These are phyloP conservation scores for Stenotaenia linearis DNA, from an alignment of 2,888 invertebrate genomes.

Conservation along the genomic window DNA sequence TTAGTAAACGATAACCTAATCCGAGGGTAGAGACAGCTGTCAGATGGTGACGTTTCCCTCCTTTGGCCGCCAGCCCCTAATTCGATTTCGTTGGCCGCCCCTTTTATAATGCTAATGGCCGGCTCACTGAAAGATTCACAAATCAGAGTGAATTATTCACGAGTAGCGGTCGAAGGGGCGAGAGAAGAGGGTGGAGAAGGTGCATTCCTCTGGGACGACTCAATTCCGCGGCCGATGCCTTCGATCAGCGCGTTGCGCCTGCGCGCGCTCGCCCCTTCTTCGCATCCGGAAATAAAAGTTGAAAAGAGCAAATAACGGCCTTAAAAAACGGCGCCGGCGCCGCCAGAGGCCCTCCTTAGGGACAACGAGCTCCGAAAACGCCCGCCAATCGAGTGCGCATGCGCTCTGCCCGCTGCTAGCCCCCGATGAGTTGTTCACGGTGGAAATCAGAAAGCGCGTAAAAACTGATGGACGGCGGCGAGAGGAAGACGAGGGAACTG, in stretches of 20 bases:
- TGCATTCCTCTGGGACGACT: constrained; percentile 30
- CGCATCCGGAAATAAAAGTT: constrained; percentile 30
- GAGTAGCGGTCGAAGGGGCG: constrained; percentile 10
- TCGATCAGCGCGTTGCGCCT: constrained; percentile 27
- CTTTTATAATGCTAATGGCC: constrained; percentile 33
- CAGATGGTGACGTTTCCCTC: constrained; percentile 28
- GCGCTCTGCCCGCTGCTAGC: constrained; percentile 6
- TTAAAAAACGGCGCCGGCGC: constrained; percentile 27
- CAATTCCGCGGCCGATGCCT: constrained; percentile 31
- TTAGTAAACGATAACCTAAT: constrained; percentile 33
- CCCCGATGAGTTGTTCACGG: constrained; percentile 30
- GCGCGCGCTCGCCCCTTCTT: neutral
- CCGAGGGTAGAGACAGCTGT: constrained; percentile 21
- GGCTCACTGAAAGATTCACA: constrained; percentile 32
- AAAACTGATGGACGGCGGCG: constrained; percentile 23
- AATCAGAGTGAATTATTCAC: constrained; percentile 34
- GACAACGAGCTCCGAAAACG: constrained; percentile 32
- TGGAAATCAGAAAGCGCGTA: constrained; percentile 27
- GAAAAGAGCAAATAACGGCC: constrained; percentile 34
- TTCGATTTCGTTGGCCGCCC: constrained; percentile 31
- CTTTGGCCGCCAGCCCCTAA: constrained; percentile 21
- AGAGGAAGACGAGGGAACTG: constrained; percentile 27
- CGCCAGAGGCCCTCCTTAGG: constrained; percentile 11
- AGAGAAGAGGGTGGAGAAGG: neutral
- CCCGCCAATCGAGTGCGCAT: constrained; percentile 26